A percentile compares a stretch with the other conserved stretches of the same genome.
Evolutionary conservation across 2,888 invertebrate species (phyloP).

Genomic region (Tetragonisca angustula): DNA sequence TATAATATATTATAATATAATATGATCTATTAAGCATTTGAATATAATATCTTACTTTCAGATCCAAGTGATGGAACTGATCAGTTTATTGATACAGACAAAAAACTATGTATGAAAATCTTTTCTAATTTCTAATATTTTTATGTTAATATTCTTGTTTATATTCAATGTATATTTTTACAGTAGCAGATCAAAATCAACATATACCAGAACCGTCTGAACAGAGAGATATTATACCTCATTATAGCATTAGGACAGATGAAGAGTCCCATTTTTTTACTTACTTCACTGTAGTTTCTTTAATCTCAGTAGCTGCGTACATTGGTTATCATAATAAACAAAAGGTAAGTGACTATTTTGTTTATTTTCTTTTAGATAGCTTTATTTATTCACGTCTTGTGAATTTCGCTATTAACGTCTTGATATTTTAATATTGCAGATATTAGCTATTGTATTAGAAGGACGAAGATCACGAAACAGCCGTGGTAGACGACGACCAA

Average conservation of each 20-base stretch:
- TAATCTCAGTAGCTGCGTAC: slow-evolving; percentile 87
- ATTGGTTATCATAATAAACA: slow-evolving; percentile 88
- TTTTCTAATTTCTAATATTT: neutral
- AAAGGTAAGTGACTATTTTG: slow-evolving; percentile 83
- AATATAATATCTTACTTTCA: slow-evolving; percentile 42
- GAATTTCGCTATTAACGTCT: neutral
- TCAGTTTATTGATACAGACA: slow-evolving; percentile 47
- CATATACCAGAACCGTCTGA: slow-evolving; percentile 36
- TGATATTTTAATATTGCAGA: slow-evolving; percentile 82
- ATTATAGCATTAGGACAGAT: slow-evolving; percentile 76
- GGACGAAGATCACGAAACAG: slow-evolving; percentile 85
- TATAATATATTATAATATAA: no score
- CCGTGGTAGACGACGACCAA: slow-evolving; percentile 85
- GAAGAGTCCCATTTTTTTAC: slow-evolving; percentile 89
- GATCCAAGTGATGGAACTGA: slow-evolving; percentile 37
- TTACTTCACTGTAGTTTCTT: slow-evolving; percentile 88
- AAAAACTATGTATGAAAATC: slow-evolving; percentile 18
- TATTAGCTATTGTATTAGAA: slow-evolving; percentile 88
- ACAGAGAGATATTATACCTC: slow-evolving; percentile 40
- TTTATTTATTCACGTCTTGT: neutral
- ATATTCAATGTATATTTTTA: slow-evolving; percentile 11
- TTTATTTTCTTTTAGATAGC: neutral
- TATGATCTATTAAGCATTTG: neutral
- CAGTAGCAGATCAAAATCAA: slow-evolving; percentile 44
- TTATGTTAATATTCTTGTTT: neutral